A percentile compares a stretch with the other conserved stretches of the same genome.
These are phyloP conservation scores for Tipula helvola DNA, from an alignment of 2,888 invertebrate species.

Conservation along the genomic window DNA sequence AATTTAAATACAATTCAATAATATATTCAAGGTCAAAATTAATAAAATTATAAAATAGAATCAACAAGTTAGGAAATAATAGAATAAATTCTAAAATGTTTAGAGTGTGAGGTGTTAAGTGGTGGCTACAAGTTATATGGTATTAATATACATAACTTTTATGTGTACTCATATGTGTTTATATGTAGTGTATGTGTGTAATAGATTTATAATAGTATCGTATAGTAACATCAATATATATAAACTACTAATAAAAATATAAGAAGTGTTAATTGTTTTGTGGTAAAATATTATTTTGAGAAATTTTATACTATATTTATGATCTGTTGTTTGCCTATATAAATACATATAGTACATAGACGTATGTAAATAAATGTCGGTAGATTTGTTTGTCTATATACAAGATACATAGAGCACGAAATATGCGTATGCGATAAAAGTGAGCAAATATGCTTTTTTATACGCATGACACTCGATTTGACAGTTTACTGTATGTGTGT, in stretches of 20 bases:
- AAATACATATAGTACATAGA: not conserved
- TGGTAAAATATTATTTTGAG: not conserved
- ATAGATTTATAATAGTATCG: not conserved
- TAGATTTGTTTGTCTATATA: not conserved
- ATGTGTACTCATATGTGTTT: not conserved
- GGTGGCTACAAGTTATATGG: not conserved
- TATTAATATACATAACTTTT: not conserved
- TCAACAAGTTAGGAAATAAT: constrained; percentile 5
- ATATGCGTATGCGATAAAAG: not conserved
- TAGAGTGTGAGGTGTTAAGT: constrained; percentile 9
- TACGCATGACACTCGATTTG: not conserved
- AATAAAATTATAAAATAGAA: not conserved
- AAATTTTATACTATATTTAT: not conserved
- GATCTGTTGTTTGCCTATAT: not conserved
- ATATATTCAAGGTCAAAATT: not conserved
- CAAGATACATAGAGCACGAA: not conserved
- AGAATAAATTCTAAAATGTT: constrained; percentile 4
- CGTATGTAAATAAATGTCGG: not conserved
- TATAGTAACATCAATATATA: not conserved
- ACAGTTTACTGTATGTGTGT: not conserved
- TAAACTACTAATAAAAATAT: not conserved
- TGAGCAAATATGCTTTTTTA: not conserved
- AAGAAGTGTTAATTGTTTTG: not conserved
- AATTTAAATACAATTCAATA: not conserved
- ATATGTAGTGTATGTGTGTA: not conserved